Evolutionary conservation across 2,888 invertebrate species (phyloP).

Genomic region (Nomada lathburiana): DNA sequence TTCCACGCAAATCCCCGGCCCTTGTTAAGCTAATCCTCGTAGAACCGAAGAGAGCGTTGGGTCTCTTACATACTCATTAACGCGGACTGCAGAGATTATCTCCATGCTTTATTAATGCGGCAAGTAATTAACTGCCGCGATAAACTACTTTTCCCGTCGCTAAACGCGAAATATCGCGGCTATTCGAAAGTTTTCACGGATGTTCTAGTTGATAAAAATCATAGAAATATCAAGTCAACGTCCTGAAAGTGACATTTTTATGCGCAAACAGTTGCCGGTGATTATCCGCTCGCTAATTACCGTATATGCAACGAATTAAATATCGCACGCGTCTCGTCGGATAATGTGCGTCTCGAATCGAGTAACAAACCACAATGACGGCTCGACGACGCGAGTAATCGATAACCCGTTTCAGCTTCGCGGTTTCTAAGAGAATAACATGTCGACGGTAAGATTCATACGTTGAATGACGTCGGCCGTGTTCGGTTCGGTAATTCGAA

Average conservation of each 20-base stretch:
- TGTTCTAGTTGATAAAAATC: slow-evolving; percentile 44
- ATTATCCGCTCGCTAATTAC: neutral
- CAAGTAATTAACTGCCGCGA: slow-evolving; percentile 63
- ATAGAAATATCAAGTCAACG: neutral
- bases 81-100: slow-evolving; percentile 66
- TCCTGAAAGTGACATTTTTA: neutral
- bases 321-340: too few relatives aligned
- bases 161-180: slow-evolving; percentile 44
- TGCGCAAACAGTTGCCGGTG: neutral
- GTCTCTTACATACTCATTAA: slow-evolving; percentile 68
- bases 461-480: slow-evolving; percentile 26
- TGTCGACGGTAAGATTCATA: neutral
- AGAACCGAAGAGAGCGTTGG: slow-evolving; percentile 12
- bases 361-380: too few relatives aligned
- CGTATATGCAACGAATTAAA: too few relatives aligned
- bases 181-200: slow-evolving; percentile 53
- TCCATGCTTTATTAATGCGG: slow-evolving; percentile 66
- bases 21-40: slow-evolving; percentile 57
- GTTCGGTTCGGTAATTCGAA: slow-evolving; percentile 60
- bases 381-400: slow-evolving; percentile 17
- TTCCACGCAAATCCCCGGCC: slow-evolving; percentile 43
- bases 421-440: slow-evolving; percentile 13
- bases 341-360: too few relatives aligned
- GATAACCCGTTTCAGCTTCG: slow-evolving; percentile 14
- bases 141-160: slow-evolving; percentile 44